phyloP scores from a whole-genome alignment of 2,113 vertebrate species.

The Sisor rabdophorus region DNA sequence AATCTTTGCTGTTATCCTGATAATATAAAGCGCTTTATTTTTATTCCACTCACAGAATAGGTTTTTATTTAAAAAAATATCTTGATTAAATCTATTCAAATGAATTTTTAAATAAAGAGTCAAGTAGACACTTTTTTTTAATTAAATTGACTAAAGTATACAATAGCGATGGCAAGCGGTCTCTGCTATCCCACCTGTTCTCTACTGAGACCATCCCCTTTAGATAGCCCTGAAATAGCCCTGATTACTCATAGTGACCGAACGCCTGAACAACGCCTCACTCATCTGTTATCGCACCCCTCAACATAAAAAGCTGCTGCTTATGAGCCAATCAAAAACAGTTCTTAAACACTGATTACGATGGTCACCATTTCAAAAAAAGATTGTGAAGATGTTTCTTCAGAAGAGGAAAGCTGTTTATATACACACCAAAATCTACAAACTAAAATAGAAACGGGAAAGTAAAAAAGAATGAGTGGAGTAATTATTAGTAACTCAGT shows the following conservation, averaged over 20 bases:
- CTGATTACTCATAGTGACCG: conserved; percentile 21
- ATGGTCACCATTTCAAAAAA: not conserved
- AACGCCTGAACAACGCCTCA: conserved; percentile 11
- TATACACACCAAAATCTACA: not conserved
- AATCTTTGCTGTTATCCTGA: too few relatives aligned
- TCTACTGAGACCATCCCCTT: conserved; percentile 30
- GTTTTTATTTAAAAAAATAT: too few relatives aligned
- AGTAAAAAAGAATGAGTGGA: too few relatives aligned
- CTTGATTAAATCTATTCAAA: too few relatives aligned
- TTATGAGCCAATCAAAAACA: not conserved
- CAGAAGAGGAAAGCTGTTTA: not conserved
- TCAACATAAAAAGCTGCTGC: conserved; percentile 1
- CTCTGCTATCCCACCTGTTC: conserved; percentile 34
- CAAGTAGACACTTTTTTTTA: too few relatives aligned
- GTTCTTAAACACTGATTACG: not conserved
- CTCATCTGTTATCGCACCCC: conserved; percentile 39
- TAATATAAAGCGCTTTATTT: too few relatives aligned
- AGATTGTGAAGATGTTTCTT: not conserved
- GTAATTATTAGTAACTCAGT: too few relatives aligned
- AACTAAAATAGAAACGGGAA: not conserved
- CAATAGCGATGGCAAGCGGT: conserved; percentile 36
- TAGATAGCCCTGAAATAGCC: conserved; percentile 42
- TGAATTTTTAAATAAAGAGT: too few relatives aligned
- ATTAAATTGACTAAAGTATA: conserved; percentile 22
- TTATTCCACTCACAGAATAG: too few relatives aligned